Evolutionary conservation across 2,113 vertebrate species (phyloP).

Genomic region (Gadus chalcogrammus): DNA sequence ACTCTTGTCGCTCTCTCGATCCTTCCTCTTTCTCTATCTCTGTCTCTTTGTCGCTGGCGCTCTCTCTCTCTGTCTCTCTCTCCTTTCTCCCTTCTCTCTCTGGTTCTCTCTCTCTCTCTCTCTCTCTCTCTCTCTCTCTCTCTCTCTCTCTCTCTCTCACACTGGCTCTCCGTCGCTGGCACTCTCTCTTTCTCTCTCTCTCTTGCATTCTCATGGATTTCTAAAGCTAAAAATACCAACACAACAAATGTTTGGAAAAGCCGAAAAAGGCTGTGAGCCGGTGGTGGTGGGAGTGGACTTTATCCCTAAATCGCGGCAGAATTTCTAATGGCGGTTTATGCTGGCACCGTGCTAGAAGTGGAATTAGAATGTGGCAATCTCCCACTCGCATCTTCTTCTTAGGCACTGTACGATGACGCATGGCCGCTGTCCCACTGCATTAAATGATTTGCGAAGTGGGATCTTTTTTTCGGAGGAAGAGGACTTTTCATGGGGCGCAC

Average conservation of each 20-base stretch:
- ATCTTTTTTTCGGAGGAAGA: slow-evolving; percentile 29
- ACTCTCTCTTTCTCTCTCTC: slow-evolving; percentile 5
- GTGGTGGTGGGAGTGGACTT: slow-evolving; percentile 6
- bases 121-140: slow-evolving; percentile 41
- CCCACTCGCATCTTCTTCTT: slow-evolving; percentile 56
- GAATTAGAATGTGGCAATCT: slow-evolving; percentile 66
- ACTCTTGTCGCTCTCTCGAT: slow-evolving; percentile 5
- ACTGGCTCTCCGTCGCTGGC: background rate
- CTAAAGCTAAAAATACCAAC: slow-evolving; percentile 67
- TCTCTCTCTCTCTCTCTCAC: slow-evolving; percentile 10
- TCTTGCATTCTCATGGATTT: slow-evolving; percentile 45
- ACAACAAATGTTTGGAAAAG: slow-evolving; percentile 49
- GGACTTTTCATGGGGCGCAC: slow-evolving; percentile 39
- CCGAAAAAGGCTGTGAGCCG: slow-evolving; percentile 8
- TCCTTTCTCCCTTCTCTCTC: background rate
- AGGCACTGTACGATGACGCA: slow-evolving; percentile 39
- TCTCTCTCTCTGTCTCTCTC: slow-evolving; percentile 4
- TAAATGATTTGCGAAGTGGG: slow-evolving; percentile 60
- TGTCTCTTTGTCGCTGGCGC: slow-evolving; percentile 11
- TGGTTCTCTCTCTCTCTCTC: slow-evolving; percentile 6
- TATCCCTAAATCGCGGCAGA: slow-evolving; percentile 53
- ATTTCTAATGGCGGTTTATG: slow-evolving; percentile 45
- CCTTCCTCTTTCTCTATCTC: slow-evolving; percentile 2
- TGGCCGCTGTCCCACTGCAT: slow-evolving; percentile 48
- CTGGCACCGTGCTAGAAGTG: slow-evolving; percentile 42